Evolutionary conservation across 2,113 vertebrate genomes (phyloP).

Genomic region (Motacilla tschutschensis): DNA sequence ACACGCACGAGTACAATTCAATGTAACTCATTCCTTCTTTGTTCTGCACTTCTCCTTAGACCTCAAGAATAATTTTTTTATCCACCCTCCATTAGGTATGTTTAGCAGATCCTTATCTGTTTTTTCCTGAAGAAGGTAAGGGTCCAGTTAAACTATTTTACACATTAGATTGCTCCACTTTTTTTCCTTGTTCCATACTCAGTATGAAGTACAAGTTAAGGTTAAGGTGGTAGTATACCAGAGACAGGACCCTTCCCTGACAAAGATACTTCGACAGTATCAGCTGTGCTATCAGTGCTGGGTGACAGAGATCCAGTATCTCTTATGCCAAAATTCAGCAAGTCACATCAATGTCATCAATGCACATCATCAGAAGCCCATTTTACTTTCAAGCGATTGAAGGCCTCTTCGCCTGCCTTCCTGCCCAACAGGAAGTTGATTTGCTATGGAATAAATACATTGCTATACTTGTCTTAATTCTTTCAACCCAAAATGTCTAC

Average conservation of each 20-base stretch:
- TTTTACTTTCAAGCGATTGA: not conserved
- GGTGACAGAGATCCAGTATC: not conserved
- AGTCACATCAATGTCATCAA: not conserved
- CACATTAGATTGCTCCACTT: not conserved
- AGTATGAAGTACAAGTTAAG: not conserved
- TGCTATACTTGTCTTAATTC: not conserved
- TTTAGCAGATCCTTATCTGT: not conserved
- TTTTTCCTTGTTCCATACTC: not conserved
- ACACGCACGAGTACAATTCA: not conserved
- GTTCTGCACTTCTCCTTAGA: not conserved
- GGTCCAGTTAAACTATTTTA: not conserved
- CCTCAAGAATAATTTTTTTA: not conserved
- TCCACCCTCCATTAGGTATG: not conserved
- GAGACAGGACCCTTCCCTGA: not conserved
- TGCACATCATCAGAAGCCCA: not conserved
- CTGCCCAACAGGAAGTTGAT: not conserved
- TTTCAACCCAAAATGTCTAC: not conserved
- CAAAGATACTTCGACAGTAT: not conserved
- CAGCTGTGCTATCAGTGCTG: not conserved
- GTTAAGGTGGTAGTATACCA: not conserved
- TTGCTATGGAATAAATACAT: not conserved
- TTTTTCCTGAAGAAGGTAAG: not conserved
- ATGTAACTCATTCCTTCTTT: not conserved
- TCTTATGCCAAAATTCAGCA: not conserved
- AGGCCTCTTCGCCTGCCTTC: not conserved